phyloP scores from a whole-genome alignment of 2,888 invertebrate genomes.

The Enchytraeus crypticus region DNA sequence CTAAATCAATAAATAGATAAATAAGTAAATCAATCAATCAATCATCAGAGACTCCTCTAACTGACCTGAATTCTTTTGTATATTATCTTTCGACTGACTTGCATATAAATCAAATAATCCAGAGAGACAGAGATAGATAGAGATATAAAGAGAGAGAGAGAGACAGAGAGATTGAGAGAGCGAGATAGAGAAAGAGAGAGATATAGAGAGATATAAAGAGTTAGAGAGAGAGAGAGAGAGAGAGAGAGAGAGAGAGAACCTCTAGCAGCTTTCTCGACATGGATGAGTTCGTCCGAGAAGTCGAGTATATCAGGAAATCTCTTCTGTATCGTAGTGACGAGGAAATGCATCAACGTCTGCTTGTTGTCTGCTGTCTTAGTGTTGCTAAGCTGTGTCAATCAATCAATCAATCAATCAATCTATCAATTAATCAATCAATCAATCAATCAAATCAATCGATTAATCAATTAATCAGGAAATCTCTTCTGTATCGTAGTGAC shows the following conservation, averaged over 20 bases:
- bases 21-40: background rate
- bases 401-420: too few species aligned
- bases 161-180: too few species aligned
- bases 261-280: conserved; percentile 74
- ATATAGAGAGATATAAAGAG: too few species aligned
- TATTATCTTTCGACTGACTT: conserved; percentile 49
- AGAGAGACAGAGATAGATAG: too few species aligned
- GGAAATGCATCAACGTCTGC: conserved; percentile 80
- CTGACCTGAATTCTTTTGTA: conserved; percentile 55
- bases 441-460: too few species aligned
- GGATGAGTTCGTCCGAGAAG: conserved; percentile 79
- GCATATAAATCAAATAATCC: too few species aligned
- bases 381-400: conserved; percentile 48
- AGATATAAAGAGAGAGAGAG: too few species aligned
- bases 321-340: conserved; percentile 76
- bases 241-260: too few species aligned
- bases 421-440: too few species aligned
- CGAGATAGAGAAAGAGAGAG: too few species aligned
- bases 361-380: conserved; percentile 83
- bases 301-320: conserved; percentile 76
- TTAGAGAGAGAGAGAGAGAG: too few species aligned
- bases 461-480: background rate
- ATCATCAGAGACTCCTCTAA: conserved; percentile 74
- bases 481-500: conserved; percentile 72
- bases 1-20: too few species aligned